These are phyloP conservation scores for Platyura marginata DNA, from an alignment of 1,140 invertebrate species.

Conservation along the genomic window DNA sequence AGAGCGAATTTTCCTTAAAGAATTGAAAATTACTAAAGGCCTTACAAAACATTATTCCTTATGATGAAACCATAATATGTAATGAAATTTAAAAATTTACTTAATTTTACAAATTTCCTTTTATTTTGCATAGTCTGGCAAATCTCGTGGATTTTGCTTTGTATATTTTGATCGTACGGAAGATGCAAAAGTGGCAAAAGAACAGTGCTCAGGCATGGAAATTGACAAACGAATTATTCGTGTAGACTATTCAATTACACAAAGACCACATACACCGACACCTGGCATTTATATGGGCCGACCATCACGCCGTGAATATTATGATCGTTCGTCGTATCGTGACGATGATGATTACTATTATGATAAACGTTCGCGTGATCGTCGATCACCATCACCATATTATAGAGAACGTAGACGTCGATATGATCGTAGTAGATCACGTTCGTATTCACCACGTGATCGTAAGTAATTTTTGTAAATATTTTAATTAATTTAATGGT, in stretches of 20 bases:
- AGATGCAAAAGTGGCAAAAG: slow-evolving; percentile 87
- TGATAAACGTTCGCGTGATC: slow-evolving; percentile 19
- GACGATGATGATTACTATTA: slow-evolving; percentile 16
- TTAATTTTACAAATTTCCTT: slow-evolving; percentile 4
- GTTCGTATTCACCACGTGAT: slow-evolving; percentile 74
- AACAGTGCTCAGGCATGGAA: slow-evolving; percentile 82
- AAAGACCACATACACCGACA: slow-evolving; percentile 90
- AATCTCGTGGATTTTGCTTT: slow-evolving; percentile 93
- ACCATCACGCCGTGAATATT: slow-evolving; percentile 34
- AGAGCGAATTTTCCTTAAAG: slow-evolving; percentile 3
- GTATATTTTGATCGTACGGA: slow-evolving; percentile 82
- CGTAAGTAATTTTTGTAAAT: not conserved
- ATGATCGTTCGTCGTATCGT: not conserved
- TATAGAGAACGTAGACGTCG: slow-evolving; percentile 27
- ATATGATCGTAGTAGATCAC: slow-evolving; percentile 59
- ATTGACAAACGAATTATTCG: slow-evolving; percentile 85
- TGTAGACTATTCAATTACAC: slow-evolving; percentile 95
- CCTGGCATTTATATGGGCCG: slow-evolving; percentile 97
- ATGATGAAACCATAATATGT: not conserved
- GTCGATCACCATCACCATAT: slow-evolving; percentile 12
- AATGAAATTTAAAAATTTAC: not conserved
- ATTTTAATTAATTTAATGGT: too few relatives aligned
- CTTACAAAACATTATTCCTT: not conserved
- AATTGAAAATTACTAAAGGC: not conserved
- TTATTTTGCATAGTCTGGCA: too few relatives aligned